Conservation (phyloP, 64 coral and sea anemone genomes). For the Dendronephthya gigantea region DNA sequence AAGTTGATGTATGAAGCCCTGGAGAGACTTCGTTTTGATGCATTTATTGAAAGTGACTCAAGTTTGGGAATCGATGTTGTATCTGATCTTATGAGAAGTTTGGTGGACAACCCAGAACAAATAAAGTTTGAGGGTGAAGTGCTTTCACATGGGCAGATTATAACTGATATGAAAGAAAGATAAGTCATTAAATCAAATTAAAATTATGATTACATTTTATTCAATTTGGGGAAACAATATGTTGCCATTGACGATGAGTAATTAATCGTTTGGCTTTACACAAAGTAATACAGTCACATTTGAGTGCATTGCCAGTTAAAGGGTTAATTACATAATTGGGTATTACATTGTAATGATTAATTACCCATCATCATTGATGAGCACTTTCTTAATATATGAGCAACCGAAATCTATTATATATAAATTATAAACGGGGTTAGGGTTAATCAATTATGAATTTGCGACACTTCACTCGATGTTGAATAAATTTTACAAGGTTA, state of each 20-base stretch:
- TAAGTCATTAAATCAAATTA: not conserved
- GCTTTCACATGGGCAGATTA: not conserved
- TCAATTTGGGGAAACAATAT: not conserved
- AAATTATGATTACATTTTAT: not conserved
- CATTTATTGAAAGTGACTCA: not conserved
- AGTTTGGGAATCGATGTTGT: not conserved
- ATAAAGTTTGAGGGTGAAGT: not conserved
- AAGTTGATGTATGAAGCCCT: conserved; percentile 1
- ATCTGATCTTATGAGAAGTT: not conserved
- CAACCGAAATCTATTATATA: too few relatives aligned
- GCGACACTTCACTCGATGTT: too few relatives aligned
- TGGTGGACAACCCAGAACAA: not conserved
- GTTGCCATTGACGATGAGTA: not conserved
- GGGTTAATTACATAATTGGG: too few relatives aligned
- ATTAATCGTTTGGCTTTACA: not conserved
- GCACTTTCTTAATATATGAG: too few relatives aligned
- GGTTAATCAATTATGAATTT: too few relatives aligned
- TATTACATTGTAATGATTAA: too few relatives aligned
- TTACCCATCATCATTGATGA: too few relatives aligned
- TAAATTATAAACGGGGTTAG: too few relatives aligned
- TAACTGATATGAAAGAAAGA: not conserved
- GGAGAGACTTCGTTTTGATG: conserved; percentile 14
- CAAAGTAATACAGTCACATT: too few relatives aligned
- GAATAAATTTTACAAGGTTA: too few relatives aligned
- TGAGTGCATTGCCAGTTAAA: too few relatives aligned